phyloP scores from a whole-genome alignment of 2,797 vertebrate genomes.

The Hapalemur alaotrensis region DNA sequence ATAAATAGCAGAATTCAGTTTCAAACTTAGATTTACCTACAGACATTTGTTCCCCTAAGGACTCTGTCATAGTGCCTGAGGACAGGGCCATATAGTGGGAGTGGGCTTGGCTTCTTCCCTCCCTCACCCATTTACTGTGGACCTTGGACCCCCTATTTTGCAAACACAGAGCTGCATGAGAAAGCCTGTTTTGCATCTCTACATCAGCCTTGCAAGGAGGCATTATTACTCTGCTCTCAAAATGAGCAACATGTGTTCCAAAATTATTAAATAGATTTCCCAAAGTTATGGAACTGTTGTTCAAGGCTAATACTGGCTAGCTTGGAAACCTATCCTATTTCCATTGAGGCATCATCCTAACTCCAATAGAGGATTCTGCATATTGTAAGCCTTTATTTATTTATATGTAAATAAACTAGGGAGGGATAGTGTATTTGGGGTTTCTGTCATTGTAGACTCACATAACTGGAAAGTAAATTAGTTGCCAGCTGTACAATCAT shows the following conservation, averaged over 20 bases:
- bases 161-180: neutral
- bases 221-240: neutral
- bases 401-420: neutral
- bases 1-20: neutral
- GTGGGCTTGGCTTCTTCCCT: neutral
- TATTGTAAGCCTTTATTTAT: neutral
- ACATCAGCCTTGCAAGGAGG: neutral
- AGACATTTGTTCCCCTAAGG: neutral
- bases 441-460: neutral
- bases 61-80: neutral
- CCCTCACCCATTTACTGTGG: neutral
- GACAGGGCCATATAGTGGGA: neutral
- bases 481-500: no score
- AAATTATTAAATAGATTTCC: neutral
- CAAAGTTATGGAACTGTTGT: neutral
- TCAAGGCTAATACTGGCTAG: neutral
- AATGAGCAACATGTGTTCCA: neutral
- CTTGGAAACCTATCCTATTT: neutral
- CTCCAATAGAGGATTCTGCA: neutral
- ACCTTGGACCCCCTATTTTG: neutral
- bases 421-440: neutral
- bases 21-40: neutral
- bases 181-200: neutral
- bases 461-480: neutral
- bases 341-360: neutral